Conservation (phyloP, 2,113 vertebrate genomes). For the Pristiophorus japonicus region DNA sequence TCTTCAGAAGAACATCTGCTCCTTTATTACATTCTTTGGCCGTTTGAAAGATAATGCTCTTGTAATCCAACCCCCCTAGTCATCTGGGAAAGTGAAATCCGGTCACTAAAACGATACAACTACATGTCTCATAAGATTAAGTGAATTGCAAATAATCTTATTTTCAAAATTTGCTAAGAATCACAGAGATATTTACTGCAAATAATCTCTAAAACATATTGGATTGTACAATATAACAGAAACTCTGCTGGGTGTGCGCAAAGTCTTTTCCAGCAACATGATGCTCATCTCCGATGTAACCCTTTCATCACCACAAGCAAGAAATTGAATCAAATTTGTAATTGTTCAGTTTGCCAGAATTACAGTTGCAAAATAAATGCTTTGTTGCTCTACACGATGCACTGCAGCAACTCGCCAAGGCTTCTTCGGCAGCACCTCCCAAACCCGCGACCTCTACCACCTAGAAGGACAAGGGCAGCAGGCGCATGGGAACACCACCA, state of each 20-base stretch:
- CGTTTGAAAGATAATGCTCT: conserved; percentile 14
- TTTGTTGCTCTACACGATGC: neutral
- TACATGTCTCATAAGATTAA: neutral
- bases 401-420: too few relatives aligned
- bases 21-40: neutral
- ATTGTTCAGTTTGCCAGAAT: neutral
- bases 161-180: neutral
- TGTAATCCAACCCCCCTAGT: neutral
- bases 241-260: neutral
- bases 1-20: neutral
- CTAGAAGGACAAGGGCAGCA: too few relatives aligned
- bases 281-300: neutral
- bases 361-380: neutral
- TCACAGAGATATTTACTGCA: neutral
- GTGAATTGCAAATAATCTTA: neutral
- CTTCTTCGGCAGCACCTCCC: too few relatives aligned
- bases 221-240: neutral
- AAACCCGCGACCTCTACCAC: too few relatives aligned
- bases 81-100: neutral
- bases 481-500: too few relatives aligned
- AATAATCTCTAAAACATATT: neutral
- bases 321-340: neutral
- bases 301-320: neutral
- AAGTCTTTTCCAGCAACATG: neutral
- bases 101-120: neutral